These are phyloP conservation scores for Cheirogaleus major DNA, from an alignment of 2,797 vertebrate genomes.

Conservation along the genomic window DNA sequence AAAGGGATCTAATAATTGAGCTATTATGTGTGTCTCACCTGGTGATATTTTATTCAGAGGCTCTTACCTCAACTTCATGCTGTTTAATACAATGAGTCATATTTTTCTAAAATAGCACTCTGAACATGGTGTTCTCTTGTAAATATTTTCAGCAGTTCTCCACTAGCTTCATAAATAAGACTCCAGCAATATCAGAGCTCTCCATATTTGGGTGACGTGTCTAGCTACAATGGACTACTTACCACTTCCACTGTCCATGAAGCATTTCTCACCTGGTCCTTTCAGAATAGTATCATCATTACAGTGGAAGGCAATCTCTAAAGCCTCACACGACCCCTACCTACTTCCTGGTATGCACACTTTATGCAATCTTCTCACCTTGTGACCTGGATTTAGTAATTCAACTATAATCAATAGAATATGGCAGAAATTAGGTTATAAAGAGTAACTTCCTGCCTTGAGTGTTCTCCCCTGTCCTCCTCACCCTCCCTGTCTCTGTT, in stretches of 20 bases:
- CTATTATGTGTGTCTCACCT: not conserved
- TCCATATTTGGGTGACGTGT: not conserved
- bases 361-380: not conserved
- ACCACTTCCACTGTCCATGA: not conserved
- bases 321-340: not conserved
- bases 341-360: not conserved
- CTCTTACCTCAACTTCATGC: not conserved
- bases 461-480: not conserved
- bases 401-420: not conserved
- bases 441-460: not conserved
- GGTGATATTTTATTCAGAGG: not conserved
- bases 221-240: not conserved
- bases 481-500: not conserved
- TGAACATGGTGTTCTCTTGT: not conserved
- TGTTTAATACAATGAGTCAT: not conserved
- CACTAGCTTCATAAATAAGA: not conserved
- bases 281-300: not conserved
- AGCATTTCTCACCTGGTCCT: not conserved
- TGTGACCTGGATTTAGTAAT: not conserved
- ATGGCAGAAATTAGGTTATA: not conserved
- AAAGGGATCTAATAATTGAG: not conserved
- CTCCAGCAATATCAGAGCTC: not conserved
- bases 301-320: not conserved
- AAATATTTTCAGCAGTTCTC: not conserved
- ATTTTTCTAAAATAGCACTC: not conserved